Base-by-base conservation (phyloP, 2,113 vertebrate species). In the Gasterosteus aculeatus region DNA sequence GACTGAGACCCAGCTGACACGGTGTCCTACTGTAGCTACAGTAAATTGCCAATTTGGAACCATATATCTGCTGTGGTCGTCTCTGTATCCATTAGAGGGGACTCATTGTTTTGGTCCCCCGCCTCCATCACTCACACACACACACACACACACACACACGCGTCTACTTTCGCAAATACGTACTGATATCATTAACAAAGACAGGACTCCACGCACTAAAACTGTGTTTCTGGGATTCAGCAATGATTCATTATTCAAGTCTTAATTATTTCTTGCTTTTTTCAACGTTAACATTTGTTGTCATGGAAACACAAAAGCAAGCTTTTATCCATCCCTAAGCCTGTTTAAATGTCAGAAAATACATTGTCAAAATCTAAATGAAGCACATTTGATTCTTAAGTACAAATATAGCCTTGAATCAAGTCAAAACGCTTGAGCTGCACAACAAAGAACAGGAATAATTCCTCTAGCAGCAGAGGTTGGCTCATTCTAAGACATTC, bases 1-100 rank as follows among this genome's bases (percentile, higher is more conserved):
- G 80, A 84, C 69, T 80, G 71, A 86, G 72, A 66, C 66, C 71
- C 38, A 7, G 44, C 75, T 85, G 87, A 86, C 81, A 81, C 71
- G 10, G 22, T 41, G 69, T 88, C 76, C 79, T 59, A 78, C 75
- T 79, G 75, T 82, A 68, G 73, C 78, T 78, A 44, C 86, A 83
- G 77, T 86, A 93, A 90, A 94, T 93, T 91, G 89, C 79, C 88
- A 90, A 92, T 93, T 92, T 93, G 84, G 87, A 85, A 68, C 69
- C 86, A 65, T 72, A 73, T 80, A 77, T 83, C 85, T 90, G 80
- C 78, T 81, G 64, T 69, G 69, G 93, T 90, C 85, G 78, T 82
- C 76, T 80, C 72, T 83, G 70, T 72, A 78, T 88, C 86, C 68
- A 80, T 82, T 85, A 84, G 15, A 75, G 80, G 42, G 76, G 61